Evolutionary conservation across 2,888 invertebrate genomes (phyloP).

Genomic region (Drosophila nigricruria): DNA sequence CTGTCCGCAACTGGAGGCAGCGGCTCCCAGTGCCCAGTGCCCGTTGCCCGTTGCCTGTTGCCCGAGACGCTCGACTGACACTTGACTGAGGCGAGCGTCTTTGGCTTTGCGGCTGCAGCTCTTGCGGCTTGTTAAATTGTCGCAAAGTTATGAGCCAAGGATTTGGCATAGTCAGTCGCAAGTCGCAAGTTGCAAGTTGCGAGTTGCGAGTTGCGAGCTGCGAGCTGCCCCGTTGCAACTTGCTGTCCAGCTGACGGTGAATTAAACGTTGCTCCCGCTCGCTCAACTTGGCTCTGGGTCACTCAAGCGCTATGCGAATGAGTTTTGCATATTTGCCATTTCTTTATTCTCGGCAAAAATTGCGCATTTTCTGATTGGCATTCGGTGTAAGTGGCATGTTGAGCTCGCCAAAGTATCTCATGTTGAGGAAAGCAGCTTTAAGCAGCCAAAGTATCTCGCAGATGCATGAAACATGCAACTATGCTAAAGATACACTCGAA

Average conservation of each 20-base stretch:
- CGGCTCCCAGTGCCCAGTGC: constrained; percentile 1
- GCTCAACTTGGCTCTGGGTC: constrained; percentile 51
- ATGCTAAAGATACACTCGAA: not conserved
- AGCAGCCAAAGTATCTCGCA: not conserved
- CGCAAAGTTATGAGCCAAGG: constrained; percentile 69
- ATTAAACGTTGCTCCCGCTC: constrained; percentile 17
- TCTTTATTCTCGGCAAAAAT: not conserved
- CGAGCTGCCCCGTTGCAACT: constrained; percentile 9
- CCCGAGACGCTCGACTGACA: constrained; percentile 40
- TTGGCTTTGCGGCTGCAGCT: constrained; percentile 37
- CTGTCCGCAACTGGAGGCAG: constrained; percentile 26
- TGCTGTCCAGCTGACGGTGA: constrained; percentile 40
- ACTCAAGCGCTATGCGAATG: constrained; percentile 49
- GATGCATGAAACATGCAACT: not conserved
- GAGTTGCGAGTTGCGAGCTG: no score
- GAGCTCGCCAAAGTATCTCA: not conserved
- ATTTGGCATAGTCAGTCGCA: constrained; percentile 40
- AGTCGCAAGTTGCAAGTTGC: constrained; percentile 14
- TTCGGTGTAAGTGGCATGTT: not conserved
- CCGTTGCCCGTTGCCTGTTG: not conserved
- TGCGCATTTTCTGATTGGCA: constrained; percentile 7
- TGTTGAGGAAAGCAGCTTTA: no score
- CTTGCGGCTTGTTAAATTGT: constrained; percentile 72
- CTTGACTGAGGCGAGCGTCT: constrained; percentile 43
- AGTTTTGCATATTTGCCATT: constrained; percentile 17